Percentiles rank a stretch among this genome's conserved stretches.
phyloP scores from a whole-genome alignment of 2,113 vertebrate genomes.

The Xenopus tropicalis region UCB_Xtro_10.0 CM004447.2:23287501-23288000 shows the following conservation, averaged over 20 bases:
- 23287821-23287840: neutral
- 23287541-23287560: neutral
- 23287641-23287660: neutral
- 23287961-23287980: too few species aligned
- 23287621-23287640: neutral
- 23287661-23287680: neutral
- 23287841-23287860: too few species aligned
- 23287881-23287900: too few species aligned
- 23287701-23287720: neutral
- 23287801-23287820: neutral
- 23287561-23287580: neutral
- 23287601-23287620: neutral
- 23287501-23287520: too few species aligned
- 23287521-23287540: neutral
- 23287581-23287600: neutral
- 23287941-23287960: too few species aligned
- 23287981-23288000: too few species aligned
- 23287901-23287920: too few species aligned
- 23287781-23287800: neutral
- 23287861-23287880: too few species aligned
- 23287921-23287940: too few species aligned
- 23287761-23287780: neutral
- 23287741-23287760: constrained; percentile 1
- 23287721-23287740: constrained; percentile 1
- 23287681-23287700: neutral